These are phyloP conservation scores for Heliconius hortense DNA, from an alignment of 2,888 invertebrate species.

Conservation along the genomic window DNA sequence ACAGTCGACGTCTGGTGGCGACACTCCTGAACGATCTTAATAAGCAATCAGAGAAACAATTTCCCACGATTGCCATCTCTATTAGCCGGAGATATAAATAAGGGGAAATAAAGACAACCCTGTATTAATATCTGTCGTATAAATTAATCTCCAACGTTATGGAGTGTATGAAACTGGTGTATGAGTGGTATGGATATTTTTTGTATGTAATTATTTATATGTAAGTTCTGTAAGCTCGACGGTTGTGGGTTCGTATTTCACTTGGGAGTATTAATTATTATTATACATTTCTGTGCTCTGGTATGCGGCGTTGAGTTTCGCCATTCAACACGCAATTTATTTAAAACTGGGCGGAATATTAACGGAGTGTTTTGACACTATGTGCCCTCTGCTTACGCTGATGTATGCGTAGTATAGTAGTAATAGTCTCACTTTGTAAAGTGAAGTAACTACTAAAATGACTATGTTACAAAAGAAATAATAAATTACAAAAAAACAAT, in stretches of 20 bases:
- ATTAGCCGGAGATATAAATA: slow-evolving; percentile 58
- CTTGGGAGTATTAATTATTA: not conserved
- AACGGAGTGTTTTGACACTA: no score
- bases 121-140: slow-evolving; percentile 58
- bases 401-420: no score
- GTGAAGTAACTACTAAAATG: no score
- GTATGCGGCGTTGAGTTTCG: not conserved
- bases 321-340: no score
- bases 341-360: no score
- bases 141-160: slow-evolving; percentile 63
- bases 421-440: no score
- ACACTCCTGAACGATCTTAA: slow-evolving; percentile 50
- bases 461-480: no score
- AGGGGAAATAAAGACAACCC: slow-evolving; percentile 50
- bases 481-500: no score
- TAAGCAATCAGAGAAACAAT: slow-evolving; percentile 70
- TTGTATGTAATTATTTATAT: not conserved
- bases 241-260: not conserved
- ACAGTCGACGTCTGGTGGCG: slow-evolving; percentile 29
- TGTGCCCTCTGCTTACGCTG: no score
- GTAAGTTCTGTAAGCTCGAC: not conserved
- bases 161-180: slow-evolving; percentile 47
- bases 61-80: slow-evolving; percentile 58
- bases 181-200: slow-evolving; percentile 47
- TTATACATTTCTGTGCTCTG: not conserved